phyloP scores from a whole-genome alignment of 2,797 vertebrate species.

The Platalea minor region DNA sequence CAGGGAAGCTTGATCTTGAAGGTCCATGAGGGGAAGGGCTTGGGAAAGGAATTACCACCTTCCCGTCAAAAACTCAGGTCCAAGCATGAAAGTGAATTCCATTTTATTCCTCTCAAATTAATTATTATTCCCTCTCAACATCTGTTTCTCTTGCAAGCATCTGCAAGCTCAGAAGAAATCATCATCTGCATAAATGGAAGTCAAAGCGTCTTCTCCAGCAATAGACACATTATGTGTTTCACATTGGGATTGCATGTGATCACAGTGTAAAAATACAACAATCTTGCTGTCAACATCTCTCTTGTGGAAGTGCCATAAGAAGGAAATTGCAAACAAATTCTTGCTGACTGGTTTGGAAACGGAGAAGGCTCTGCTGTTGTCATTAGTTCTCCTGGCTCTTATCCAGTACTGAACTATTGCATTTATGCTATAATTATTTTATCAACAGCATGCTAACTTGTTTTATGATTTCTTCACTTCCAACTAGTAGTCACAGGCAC shows the following conservation, averaged over 20 bases:
- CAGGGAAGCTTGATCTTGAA: neutral
- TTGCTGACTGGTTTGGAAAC: neutral
- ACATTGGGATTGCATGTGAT: neutral
- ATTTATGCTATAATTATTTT: neutral
- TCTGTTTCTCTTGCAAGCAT: neutral
- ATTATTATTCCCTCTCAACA: neutral
- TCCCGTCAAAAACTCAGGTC: neutral
- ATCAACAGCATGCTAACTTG: neutral
- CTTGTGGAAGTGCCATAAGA: neutral
- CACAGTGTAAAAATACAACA: neutral
- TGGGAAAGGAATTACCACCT: neutral
- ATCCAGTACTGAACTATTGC: neutral
- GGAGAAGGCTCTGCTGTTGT: neutral
- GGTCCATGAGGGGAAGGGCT: neutral
- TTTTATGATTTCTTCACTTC: constrained; percentile 8
- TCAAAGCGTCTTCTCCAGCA: neutral
- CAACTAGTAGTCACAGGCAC: neutral
- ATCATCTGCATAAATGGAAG: neutral
- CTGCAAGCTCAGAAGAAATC: neutral
- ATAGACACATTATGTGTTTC: neutral
- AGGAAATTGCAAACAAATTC: neutral
- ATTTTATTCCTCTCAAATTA: neutral
- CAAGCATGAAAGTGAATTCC: neutral
- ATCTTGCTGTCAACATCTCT: neutral
- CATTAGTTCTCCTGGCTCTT: neutral